Percentiles rank a stretch among this genome's conserved stretches.
phyloP scores from a whole-genome alignment of 2,797 vertebrate genomes.

The Manis crassicaudata region DNA sequence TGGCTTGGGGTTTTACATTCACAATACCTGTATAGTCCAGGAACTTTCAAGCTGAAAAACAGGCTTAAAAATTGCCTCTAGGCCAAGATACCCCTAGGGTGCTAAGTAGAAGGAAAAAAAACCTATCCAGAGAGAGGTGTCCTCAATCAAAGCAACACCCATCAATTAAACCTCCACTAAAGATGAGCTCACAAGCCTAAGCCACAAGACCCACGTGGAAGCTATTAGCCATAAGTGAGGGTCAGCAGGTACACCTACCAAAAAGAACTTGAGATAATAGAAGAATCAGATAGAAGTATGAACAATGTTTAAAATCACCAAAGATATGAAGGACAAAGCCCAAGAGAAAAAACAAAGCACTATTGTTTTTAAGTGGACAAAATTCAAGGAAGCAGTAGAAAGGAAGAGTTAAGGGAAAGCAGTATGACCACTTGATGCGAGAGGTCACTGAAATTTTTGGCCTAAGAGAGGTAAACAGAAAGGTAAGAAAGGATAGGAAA shows the following conservation, averaged over 20 bases:
- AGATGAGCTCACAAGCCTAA: background rate
- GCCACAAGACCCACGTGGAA: background rate
- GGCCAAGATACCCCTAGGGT: background rate
- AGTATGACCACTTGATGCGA: background rate
- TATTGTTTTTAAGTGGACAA: background rate
- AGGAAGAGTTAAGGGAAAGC: background rate
- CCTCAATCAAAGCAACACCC: background rate
- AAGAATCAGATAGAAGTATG: background rate
- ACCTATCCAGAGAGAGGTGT: background rate
- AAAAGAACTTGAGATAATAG: background rate
- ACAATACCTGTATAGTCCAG: background rate
- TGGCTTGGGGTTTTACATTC: background rate
- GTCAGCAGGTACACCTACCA: background rate
- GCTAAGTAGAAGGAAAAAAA: background rate
- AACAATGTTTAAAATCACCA: background rate
- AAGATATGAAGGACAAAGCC: background rate
- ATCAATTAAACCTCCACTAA: background rate
- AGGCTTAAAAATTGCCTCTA: background rate
- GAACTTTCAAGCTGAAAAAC: slow-evolving; percentile 21
- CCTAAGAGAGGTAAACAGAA: slow-evolving; percentile 15
- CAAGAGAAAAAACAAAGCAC: background rate
- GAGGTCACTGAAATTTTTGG: background rate
- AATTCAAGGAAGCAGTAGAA: background rate
- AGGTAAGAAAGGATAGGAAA: background rate
- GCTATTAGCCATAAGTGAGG: background rate